Conservation (phyloP, 2,113 vertebrate species). For the Sylvilagus bachmani region DNA sequence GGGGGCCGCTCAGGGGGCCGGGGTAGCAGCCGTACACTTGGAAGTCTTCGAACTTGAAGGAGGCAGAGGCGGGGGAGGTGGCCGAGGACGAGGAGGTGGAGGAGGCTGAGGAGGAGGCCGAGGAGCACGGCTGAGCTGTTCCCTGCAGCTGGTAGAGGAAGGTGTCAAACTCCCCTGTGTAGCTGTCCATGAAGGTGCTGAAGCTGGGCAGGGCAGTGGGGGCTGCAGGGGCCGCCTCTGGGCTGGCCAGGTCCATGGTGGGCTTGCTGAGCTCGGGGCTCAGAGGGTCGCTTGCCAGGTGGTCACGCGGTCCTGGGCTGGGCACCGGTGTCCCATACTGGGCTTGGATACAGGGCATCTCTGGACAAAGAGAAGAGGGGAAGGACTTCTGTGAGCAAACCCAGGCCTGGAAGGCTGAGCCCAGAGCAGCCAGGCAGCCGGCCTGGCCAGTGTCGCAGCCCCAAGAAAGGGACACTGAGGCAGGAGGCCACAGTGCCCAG, state of each 20-base stretch:
- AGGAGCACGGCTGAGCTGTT: slow-evolving; percentile 78
- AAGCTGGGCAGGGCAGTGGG: slow-evolving; percentile 93
- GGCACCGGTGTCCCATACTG: slow-evolving; percentile 91
- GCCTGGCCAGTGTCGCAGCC: not conserved
- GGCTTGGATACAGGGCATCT: slow-evolving; percentile 97
- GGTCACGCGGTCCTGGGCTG: slow-evolving; percentile 89
- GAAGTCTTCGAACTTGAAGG: slow-evolving; percentile 94
- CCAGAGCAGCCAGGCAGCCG: slow-evolving; percentile 14
- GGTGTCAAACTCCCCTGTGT: slow-evolving; percentile 92
- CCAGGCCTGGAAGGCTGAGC: not conserved
- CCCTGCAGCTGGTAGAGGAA: slow-evolving; percentile 94
- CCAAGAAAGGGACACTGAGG: not conserved
- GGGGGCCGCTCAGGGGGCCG: slow-evolving; percentile 89
- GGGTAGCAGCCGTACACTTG: slow-evolving; percentile 97
- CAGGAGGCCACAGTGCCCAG: not conserved
- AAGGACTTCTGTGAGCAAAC: not conserved
- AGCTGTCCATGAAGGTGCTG: slow-evolving; percentile 93
- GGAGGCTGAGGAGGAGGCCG: slow-evolving; percentile 72
- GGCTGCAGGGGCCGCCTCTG: slow-evolving; percentile 82
- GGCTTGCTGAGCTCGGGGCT: slow-evolving; percentile 92
- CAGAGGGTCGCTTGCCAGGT: slow-evolving; percentile 90
- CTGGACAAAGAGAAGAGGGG: slow-evolving; percentile 81
- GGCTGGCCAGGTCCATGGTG: slow-evolving; percentile 91
- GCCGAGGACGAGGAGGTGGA: slow-evolving; percentile 79
- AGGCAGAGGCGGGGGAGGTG: slow-evolving; percentile 82